A percentile compares a stretch with the other conserved stretches of the same genome.
Evolutionary conservation across 2,797 vertebrate species (phyloP).

Genomic region (Halcyon smyrnensis): DNA sequence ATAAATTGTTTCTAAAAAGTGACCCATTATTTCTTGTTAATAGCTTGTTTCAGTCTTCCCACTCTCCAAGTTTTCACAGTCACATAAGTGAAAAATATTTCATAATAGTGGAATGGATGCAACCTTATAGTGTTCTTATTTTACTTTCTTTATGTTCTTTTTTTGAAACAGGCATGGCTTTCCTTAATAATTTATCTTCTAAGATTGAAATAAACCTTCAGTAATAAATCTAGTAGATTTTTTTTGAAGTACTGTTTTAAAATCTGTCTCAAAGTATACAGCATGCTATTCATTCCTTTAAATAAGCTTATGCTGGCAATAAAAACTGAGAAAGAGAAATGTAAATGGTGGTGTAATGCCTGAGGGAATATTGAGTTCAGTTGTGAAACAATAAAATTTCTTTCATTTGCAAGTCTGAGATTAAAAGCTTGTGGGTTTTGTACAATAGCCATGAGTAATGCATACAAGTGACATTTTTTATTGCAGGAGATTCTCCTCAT

Average conservation of each 20-base stretch:
- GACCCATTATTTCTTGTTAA: neutral
- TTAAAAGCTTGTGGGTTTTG: slow-evolving; percentile 52
- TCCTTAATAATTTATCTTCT: neutral
- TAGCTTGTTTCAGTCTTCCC: neutral
- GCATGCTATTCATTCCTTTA: slow-evolving; percentile 55
- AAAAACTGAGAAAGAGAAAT: slow-evolving; percentile 62
- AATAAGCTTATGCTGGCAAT: slow-evolving; percentile 65
- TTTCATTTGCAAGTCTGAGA: slow-evolving; percentile 54
- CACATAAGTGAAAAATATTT: neutral
- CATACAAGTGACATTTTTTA: slow-evolving; percentile 25
- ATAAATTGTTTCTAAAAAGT: neutral
- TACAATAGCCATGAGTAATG: slow-evolving; percentile 50
- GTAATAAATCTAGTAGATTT: neutral
- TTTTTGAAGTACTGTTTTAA: slow-evolving; percentile 14
- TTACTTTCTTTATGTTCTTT: neutral
- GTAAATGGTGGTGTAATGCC: slow-evolving; percentile 24
- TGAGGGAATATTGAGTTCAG: slow-evolving; percentile 52
- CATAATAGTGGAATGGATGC: neutral
- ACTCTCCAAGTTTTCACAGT: neutral
- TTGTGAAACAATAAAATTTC: slow-evolving; percentile 65
- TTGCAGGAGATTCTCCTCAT: slow-evolving; percentile 39
- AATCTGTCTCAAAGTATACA: slow-evolving; percentile 21
- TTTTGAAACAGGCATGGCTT: neutral
- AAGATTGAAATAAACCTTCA: neutral
- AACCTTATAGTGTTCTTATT: neutral